Conservation (phyloP, 30 jellyfish, hydroid and myxozoan species). For the Cassiopea andromeda region DNA sequence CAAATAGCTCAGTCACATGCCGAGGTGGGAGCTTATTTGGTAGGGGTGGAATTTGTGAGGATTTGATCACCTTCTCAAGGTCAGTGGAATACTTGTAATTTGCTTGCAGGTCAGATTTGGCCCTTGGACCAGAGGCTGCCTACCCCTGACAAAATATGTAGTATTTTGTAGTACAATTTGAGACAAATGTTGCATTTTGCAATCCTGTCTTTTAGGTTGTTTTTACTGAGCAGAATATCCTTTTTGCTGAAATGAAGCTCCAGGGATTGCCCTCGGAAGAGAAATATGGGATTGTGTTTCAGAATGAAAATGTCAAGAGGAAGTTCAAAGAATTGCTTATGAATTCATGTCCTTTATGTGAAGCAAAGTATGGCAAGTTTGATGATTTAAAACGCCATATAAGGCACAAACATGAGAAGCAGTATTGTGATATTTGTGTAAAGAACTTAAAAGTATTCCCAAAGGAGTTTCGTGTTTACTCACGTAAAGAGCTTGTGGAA, state of each 20-base stretch:
- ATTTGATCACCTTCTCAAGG: too few species aligned
- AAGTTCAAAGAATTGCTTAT: constrained; percentile 58
- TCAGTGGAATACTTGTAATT: too few species aligned
- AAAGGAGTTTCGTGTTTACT: constrained; percentile 67
- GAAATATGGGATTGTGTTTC: constrained; percentile 82
- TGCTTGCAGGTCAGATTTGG: too few species aligned
- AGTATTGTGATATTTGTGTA: constrained; percentile 82
- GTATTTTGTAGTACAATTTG: too few species aligned
- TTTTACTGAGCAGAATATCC: constrained; percentile 41
- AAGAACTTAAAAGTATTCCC: constrained; percentile 85
- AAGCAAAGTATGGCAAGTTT: constrained; percentile 18
- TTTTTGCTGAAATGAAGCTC: constrained; percentile 52
- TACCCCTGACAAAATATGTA: too few species aligned
- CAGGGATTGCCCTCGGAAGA: constrained; percentile 18
- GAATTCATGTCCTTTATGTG: constrained; percentile 69
- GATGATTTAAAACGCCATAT: constrained; percentile 79
- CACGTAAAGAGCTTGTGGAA: constrained; percentile 71
- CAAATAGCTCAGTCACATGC: too few species aligned
- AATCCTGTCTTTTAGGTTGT: constrained; percentile 81
- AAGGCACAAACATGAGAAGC: constrained; percentile 83
- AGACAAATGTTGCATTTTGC: too few species aligned
- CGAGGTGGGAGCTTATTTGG: too few species aligned
- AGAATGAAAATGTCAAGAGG: constrained; percentile 23
- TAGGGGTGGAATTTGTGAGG: too few species aligned
- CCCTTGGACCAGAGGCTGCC: too few species aligned